A percentile compares a stretch with the other conserved stretches of the same genome.
These are phyloP conservation scores for Eidolon helvum DNA, from an alignment of 2,113 vertebrate genomes.

Conservation along the genomic window DNA sequence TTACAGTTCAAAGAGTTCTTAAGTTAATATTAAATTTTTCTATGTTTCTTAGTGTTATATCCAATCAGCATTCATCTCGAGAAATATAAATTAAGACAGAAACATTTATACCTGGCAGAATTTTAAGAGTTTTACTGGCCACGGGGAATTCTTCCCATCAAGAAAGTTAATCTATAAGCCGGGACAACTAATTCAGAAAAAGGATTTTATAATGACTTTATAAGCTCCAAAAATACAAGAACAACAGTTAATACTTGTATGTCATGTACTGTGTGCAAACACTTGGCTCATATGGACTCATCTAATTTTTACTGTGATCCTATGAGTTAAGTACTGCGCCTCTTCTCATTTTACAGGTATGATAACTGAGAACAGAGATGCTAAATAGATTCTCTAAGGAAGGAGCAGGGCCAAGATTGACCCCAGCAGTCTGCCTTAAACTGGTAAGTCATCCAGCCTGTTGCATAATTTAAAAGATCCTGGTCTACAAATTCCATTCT, in stretches of 20 bases:
- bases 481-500: background rate
- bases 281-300: background rate
- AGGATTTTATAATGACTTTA: background rate
- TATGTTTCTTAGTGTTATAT: background rate
- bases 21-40: background rate
- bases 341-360: background rate
- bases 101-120: background rate
- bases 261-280: background rate
- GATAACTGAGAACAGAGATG: background rate
- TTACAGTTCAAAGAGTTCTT: background rate
- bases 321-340: background rate
- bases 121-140: conserved; percentile 12
- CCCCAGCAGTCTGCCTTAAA: background rate
- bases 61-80: background rate
- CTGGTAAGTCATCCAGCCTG: background rate
- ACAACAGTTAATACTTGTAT: background rate
- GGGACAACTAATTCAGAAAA: background rate
- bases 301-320: background rate
- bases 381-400: background rate
- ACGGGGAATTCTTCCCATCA: background rate
- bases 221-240: background rate
- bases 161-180: background rate
- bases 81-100: conserved; percentile 7
- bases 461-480: background rate
- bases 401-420: background rate